These are phyloP conservation scores for Psammodynastes pulverulentus DNA, from an alignment of 2,113 vertebrate genomes.

Conservation along the genomic window DNA sequence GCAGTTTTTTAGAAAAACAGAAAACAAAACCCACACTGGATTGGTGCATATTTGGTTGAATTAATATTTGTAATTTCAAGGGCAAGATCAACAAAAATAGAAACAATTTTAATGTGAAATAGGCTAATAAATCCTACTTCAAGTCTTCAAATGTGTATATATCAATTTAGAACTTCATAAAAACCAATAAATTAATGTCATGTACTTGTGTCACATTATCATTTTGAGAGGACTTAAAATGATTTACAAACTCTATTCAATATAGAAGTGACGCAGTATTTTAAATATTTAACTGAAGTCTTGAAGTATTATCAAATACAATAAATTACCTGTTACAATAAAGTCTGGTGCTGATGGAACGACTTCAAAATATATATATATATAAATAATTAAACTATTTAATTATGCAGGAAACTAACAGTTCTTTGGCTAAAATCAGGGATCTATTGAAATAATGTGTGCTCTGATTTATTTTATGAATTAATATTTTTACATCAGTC, in stretches of 20 bases:
- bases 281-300: not conserved
- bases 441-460: not conserved
- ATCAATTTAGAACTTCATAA: not conserved
- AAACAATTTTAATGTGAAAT: constrained; percentile 7
- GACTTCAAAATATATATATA: not conserved
- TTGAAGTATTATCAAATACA: not conserved
- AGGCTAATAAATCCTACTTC: constrained; percentile 13
- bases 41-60: constrained; percentile 7
- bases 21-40: not conserved
- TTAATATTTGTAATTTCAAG: constrained; percentile 4
- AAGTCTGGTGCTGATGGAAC: not conserved
- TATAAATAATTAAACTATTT: not conserved
- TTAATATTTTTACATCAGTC: not conserved
- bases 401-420: not conserved
- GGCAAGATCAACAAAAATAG: constrained; percentile 14
- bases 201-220: not conserved
- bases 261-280: not conserved
- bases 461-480: not conserved
- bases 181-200: not conserved
- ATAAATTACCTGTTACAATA: not conserved
- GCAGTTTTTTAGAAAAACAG: constrained; percentile 34
- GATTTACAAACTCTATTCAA: not conserved
- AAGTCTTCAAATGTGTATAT: not conserved
- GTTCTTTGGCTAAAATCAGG: not conserved
- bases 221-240: not conserved